A percentile compares a stretch with the other conserved stretches of the same genome.
These are phyloP conservation scores for Gymnothorax javanicus DNA, from an alignment of 2,797 vertebrate genomes.

Conservation along the genomic window DNA sequence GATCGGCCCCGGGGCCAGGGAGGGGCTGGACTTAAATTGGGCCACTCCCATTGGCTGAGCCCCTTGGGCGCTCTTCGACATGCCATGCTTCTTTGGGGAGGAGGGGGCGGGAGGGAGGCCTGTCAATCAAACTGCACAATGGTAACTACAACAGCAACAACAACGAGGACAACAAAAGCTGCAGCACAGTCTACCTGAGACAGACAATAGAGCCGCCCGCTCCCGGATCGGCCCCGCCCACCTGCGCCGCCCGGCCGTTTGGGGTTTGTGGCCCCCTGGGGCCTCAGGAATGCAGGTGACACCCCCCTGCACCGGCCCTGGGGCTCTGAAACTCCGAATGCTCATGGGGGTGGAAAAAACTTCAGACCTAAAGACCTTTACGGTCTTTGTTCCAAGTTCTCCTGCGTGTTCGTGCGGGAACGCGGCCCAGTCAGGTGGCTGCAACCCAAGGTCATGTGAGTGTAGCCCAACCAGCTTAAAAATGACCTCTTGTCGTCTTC, in stretches of 20 bases:
- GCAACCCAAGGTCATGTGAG: neutral
- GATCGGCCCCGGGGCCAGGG: conserved; percentile 31
- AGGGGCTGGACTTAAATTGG: neutral
- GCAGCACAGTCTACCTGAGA: conserved; percentile 1
- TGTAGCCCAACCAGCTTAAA: neutral
- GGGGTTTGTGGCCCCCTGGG: conserved; percentile 4
- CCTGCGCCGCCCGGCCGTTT: conserved; percentile 53
- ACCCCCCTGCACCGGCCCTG: conserved; percentile 48
- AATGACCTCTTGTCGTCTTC: neutral
- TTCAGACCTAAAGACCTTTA: conserved; percentile 42
- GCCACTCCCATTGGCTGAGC: conserved; percentile 9
- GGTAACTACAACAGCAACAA: conserved; percentile 62
- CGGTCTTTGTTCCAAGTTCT: neutral
- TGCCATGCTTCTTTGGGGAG: conserved; percentile 8
- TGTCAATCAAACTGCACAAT: conserved; percentile 62
- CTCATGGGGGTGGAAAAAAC: conserved; percentile 72
- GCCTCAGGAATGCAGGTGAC: conserved; percentile 60
- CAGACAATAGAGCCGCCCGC: neutral
- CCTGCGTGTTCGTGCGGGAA: neutral
- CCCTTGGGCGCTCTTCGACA: conserved; percentile 21
- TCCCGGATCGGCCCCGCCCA: conserved; percentile 53
- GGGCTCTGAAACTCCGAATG: conserved; percentile 57
- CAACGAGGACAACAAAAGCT: conserved; percentile 29
- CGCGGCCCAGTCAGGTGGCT: neutral
- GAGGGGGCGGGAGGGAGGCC: neutral